Evolutionary conservation across 2,797 vertebrate species (phyloP).

Genomic region (Poeciliopsis presidionis): DNA sequence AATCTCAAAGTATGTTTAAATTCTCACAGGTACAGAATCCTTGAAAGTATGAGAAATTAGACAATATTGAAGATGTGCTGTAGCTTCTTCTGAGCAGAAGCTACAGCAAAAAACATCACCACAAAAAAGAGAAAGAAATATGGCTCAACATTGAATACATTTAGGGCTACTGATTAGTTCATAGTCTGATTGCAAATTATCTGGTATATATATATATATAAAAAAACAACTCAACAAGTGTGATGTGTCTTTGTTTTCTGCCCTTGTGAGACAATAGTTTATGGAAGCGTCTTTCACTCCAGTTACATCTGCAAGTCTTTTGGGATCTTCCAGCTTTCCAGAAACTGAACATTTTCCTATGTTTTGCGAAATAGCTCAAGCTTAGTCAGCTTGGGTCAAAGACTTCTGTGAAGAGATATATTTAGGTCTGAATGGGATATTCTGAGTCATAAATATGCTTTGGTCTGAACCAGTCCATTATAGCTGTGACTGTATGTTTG

Average conservation of each 20-base stretch:
- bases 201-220: not conserved
- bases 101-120: not conserved
- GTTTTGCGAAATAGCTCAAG: not conserved
- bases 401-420: not conserved
- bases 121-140: not conserved
- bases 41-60: constrained; percentile 29
- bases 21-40: constrained; percentile 29
- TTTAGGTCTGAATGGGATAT: not conserved
- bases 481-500: not conserved
- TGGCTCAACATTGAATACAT: not conserved
- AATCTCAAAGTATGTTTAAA: constrained; percentile 6
- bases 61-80: constrained; percentile 59
- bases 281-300: not conserved
- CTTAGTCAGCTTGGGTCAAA: not conserved
- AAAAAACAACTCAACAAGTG: too few species aligned
- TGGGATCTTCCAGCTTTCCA: not conserved
- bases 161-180: not conserved
- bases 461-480: not conserved
- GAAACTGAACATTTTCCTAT: not conserved
- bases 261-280: not conserved
- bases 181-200: not conserved
- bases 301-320: not conserved
- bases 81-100: too few species aligned
- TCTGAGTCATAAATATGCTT: not conserved
- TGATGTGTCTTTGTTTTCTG: not conserved